Evolutionary conservation across 2,888 invertebrate genomes (phyloP).

Genomic region (Teinopalpus imperialis): DNA sequence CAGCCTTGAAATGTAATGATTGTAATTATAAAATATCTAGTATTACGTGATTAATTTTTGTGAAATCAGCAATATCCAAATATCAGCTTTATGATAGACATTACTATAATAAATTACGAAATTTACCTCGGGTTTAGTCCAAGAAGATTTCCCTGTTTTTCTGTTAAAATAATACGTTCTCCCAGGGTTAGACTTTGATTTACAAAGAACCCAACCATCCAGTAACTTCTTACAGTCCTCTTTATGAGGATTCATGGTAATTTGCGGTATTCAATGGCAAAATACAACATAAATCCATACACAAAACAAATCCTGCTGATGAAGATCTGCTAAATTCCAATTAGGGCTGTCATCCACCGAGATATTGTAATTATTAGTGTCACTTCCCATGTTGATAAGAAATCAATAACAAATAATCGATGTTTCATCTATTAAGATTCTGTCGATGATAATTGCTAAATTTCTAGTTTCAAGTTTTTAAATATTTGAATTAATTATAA

Average conservation of each 20-base stretch:
- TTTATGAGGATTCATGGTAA: constrained; percentile 59
- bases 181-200: constrained; percentile 68
- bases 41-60: no score
- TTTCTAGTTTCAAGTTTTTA: no score
- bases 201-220: constrained; percentile 70
- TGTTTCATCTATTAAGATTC: no score
- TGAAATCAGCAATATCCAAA: no score
- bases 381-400: background rate
- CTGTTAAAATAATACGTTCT: constrained; percentile 74
- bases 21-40: constrained; percentile 27
- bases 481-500: no score
- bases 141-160: constrained; percentile 72
- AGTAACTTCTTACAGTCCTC: constrained; percentile 64
- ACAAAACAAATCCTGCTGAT: no score
- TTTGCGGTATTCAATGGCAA: constrained; percentile 2
- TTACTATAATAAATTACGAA: constrained; percentile 45
- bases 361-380: background rate
- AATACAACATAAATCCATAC: background rate
- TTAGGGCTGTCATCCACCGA: constrained; percentile 7
- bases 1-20: constrained; percentile 49
- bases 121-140: constrained; percentile 71
- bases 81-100: no score
- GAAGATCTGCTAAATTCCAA: background rate
- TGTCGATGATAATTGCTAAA: no score
- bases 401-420: constrained; percentile 8